These are phyloP conservation scores for Volucella inanis DNA, from an alignment of 2,888 invertebrate species.

Conservation along the genomic window DNA sequence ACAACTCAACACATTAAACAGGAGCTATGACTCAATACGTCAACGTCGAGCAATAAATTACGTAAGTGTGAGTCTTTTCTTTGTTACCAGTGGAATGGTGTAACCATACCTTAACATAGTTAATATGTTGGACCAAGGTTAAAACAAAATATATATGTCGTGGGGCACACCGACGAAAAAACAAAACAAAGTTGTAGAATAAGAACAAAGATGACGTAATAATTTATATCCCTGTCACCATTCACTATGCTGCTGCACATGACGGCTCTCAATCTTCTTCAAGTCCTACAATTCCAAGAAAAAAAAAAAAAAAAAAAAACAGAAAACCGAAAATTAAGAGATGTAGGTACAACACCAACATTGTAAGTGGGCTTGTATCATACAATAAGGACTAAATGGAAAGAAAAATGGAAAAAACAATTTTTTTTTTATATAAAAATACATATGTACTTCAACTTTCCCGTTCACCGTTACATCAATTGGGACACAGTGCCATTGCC, in stretches of 20 bases:
- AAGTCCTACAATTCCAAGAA: slow-evolving; percentile 24
- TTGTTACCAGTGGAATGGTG: slow-evolving; percentile 31
- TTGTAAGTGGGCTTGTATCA: not conserved
- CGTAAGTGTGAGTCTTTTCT: slow-evolving; percentile 1
- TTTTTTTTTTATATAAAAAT: slow-evolving; percentile 17
- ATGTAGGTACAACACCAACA: not conserved
- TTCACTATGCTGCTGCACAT: slow-evolving; percentile 30
- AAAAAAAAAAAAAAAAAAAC: not conserved
- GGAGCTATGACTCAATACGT: slow-evolving; percentile 65
- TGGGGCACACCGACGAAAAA: not conserved
- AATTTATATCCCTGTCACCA: not conserved
- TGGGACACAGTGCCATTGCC: not conserved
- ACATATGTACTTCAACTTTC: slow-evolving; percentile 26
- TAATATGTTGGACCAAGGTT: slow-evolving; percentile 32
- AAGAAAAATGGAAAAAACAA: slow-evolving; percentile 8
- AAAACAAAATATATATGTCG: not conserved
- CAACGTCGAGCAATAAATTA: slow-evolving; percentile 54
- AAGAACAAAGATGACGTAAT: not conserved
- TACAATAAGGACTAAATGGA: slow-evolving; percentile 4
- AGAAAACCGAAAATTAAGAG: slow-evolving; percentile 20
- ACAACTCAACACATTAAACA: slow-evolving; percentile 26
- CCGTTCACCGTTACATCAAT: not conserved
- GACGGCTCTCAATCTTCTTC: slow-evolving; percentile 40
- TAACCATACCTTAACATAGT: slow-evolving; percentile 34
- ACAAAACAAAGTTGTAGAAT: not conserved